phyloP scores from a whole-genome alignment of 92 coral and sea anemone genomes.

The Anthopleura xanthogrammica region DNA sequence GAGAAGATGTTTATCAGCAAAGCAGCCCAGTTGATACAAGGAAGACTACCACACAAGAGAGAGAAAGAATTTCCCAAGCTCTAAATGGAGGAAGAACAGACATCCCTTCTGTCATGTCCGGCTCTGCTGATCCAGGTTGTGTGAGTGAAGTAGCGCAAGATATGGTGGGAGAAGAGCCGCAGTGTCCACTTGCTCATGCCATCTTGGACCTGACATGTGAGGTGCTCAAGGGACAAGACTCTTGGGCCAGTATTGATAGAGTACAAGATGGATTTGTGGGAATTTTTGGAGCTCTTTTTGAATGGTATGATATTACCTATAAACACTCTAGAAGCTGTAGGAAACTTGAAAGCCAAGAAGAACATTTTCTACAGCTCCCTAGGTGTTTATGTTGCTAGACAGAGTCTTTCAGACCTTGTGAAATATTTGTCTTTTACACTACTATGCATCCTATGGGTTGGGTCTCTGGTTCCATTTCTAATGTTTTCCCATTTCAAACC shows the following conservation, averaged over 20 bases:
- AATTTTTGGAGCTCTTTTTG: slow-evolving; percentile 81
- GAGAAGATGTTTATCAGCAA: not conserved
- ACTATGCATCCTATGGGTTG: too few relatives aligned
- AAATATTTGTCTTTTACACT: too few relatives aligned
- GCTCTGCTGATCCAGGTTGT: slow-evolving; percentile 43
- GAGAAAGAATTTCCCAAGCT: not conserved
- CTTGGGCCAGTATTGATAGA: slow-evolving; percentile 87
- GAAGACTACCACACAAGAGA: not conserved
- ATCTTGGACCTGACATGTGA: slow-evolving; percentile 75
- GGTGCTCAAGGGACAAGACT: slow-evolving; percentile 65
- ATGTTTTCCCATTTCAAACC: too few relatives aligned
- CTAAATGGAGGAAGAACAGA: slow-evolving; percentile 5
- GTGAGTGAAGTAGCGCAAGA: slow-evolving; percentile 18
- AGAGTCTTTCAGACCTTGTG: too few relatives aligned
- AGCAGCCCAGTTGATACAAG: not conserved
- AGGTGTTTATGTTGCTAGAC: too few relatives aligned
- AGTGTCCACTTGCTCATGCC: slow-evolving; percentile 75
- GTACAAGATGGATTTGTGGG: slow-evolving; percentile 78
- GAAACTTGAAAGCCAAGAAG: too few relatives aligned
- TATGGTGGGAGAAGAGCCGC: slow-evolving; percentile 41
- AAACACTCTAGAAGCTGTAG: too few relatives aligned
- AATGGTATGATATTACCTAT: slow-evolving; percentile 55
- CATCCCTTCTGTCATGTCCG: slow-evolving; percentile 40
- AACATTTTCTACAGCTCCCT: too few relatives aligned
- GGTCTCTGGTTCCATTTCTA: too few relatives aligned